Percentiles rank a stretch among this genome's conserved stretches.
Conservation (phyloP, 2,113 vertebrate species). For the Vanacampus margaritifer region DNA sequence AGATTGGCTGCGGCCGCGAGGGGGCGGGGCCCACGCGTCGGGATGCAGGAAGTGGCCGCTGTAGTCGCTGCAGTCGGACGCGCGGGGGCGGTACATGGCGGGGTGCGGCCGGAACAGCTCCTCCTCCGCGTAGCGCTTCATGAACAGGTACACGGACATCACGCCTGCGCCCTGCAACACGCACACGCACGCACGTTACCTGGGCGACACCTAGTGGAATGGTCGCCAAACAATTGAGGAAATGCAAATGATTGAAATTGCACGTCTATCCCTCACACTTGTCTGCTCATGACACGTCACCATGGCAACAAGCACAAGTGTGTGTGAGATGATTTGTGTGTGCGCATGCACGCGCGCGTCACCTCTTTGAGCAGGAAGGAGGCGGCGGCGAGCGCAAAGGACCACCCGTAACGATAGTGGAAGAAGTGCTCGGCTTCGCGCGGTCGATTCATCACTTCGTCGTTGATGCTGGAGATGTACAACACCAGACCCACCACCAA, state of each 20-base stretch:
- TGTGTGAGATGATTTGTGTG: neutral
- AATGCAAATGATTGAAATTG: neutral
- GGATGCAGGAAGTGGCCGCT: constrained; percentile 89
- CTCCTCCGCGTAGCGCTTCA: constrained; percentile 87
- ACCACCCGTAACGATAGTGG: constrained; percentile 88
- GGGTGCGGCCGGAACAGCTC: constrained; percentile 87
- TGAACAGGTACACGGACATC: constrained; percentile 92
- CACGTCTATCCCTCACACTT: neutral
- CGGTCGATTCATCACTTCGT: constrained; percentile 91
- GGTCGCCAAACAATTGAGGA: too few species aligned
- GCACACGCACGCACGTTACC: neutral
- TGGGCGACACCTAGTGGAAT: neutral
- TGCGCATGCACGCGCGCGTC: neutral
- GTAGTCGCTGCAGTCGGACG: constrained; percentile 91
- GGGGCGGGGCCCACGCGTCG: constrained; percentile 78
- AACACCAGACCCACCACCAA: constrained; percentile 87
- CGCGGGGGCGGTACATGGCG: constrained; percentile 84
- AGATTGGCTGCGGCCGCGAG: constrained; percentile 80
- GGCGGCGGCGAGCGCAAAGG: constrained; percentile 87
- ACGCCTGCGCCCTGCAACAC: constrained; percentile 81
- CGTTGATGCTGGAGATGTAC: constrained; percentile 91
- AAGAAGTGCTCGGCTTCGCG: constrained; percentile 87
- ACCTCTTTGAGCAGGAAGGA: constrained; percentile 94
- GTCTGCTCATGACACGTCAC: neutral
- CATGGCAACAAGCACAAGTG: constrained; percentile 3